Evolutionary conservation across 2,113 vertebrate species (phyloP), one percentile per base, ranked within the genome.

Genomic region (Gallinago media): DNA sequence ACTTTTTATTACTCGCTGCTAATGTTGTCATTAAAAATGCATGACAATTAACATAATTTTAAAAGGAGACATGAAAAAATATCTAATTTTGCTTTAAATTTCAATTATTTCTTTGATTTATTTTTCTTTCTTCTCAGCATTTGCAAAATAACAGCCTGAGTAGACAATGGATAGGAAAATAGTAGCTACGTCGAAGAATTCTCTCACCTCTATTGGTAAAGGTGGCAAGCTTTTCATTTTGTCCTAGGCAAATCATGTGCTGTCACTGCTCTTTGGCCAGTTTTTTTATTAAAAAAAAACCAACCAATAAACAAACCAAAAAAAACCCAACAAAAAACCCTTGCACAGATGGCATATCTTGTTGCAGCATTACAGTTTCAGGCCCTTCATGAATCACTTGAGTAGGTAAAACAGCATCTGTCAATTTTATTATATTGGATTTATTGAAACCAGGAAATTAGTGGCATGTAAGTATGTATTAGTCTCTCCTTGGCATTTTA

Each of bases 381-480:
- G 55, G 55, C 36, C 56, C 56, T 80, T 83, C 56, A 52, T 95
- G 75, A 94, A 75, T 96, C 84, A 74, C 79, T 90, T 62, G 81
- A 88, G 47, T 95, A 97, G 94, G 91, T 95, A 92, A 96, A 89
- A 70, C 84, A 94, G 84, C 86, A 92, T 94, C 88, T 97, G 87
- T 75, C 94, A 78, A 63, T 79, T 97, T 93, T 89, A 68, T 74
- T 88, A 29, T 49, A 74, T 46, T 42, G 59, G 73, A 80, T 96
- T 94, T 91, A 77, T 72, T 84, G 86, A 94, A 92, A 89, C 55
- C 6, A n/a, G 78, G 71, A 61, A 85, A 88, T 62, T 56, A 59
- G 79, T 38, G 71, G 71, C 40, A 36, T 76, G 12, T 46, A 79
- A 92, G 62, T 58, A 44, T 70, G 27, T 32, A 66, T 90, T 93